Evolutionary conservation across 2,888 invertebrate genomes (phyloP).

Genomic region (Sphecodes monilicornis): DNA sequence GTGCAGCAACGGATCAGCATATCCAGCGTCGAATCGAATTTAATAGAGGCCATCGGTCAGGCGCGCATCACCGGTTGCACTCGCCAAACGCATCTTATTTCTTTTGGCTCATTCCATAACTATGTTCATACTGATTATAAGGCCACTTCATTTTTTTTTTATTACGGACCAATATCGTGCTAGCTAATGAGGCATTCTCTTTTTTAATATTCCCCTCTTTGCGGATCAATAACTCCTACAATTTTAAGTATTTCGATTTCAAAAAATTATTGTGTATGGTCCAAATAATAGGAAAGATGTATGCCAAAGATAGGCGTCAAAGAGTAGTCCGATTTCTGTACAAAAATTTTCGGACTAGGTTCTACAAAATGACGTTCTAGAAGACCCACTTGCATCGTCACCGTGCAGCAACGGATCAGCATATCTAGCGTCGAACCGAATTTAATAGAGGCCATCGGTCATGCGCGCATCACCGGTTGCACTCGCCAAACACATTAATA

Average conservation of each 20-base stretch:
- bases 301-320: no score
- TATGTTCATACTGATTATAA: no score
- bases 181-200: no score
- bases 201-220: no score
- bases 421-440: conserved; percentile 77
- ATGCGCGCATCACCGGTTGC: conserved; percentile 54
- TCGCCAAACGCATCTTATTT: conserved; percentile 69
- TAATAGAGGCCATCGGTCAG: conserved; percentile 67
- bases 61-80: conserved; percentile 57
- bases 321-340: background rate
- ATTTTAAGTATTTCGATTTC: background rate
- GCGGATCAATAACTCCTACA: no score
- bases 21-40: conserved; percentile 76
- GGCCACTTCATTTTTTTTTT: no score
- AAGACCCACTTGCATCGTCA: conserved; percentile 55
- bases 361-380: background rate
- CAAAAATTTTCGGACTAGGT: background rate
- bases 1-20: conserved; percentile 78
- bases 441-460: conserved; percentile 72
- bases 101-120: no score
- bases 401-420: conserved; percentile 78
- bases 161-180: no score
- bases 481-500: conserved; percentile 72
- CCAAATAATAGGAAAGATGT: no score
- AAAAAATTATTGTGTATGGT: no score